Conservation (phyloP, 2,888 invertebrate genomes). For the Callinectes sapidus region DNA sequence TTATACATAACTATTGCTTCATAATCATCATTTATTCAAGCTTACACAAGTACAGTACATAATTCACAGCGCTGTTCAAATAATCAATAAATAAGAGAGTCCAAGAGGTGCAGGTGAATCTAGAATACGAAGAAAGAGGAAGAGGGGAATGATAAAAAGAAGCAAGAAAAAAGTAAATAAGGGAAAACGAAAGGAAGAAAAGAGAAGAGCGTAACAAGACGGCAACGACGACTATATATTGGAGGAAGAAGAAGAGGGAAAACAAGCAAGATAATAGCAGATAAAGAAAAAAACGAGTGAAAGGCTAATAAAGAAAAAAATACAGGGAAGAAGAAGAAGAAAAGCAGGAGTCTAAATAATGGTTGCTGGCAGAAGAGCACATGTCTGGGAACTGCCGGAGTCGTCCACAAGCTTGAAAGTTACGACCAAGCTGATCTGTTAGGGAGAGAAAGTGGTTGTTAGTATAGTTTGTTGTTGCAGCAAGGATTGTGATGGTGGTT, state of each 20-base stretch:
- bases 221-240: no score
- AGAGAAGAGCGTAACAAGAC: neutral
- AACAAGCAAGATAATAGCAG: neutral
- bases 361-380: constrained; percentile 38
- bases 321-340: neutral
- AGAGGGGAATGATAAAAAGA: neutral
- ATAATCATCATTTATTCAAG: constrained; percentile 7
- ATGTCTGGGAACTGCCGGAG: constrained; percentile 18
- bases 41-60: neutral
- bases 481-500: neutral
- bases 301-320: neutral
- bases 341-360: constrained; percentile 35
- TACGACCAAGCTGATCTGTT: constrained; percentile 40
- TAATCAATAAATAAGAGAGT: neutral
- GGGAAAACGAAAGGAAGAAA: neutral
- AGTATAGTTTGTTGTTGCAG: neutral
- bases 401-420: constrained; percentile 50
- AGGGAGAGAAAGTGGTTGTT: neutral
- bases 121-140: neutral
- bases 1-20: neutral
- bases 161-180: neutral
- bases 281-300: neutral
- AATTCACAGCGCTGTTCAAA: neutral
- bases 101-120: neutral
- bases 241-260: neutral